Evolutionary conservation across 2,888 invertebrate genomes (phyloP).

Genomic region (Tipula lateralis): DNA sequence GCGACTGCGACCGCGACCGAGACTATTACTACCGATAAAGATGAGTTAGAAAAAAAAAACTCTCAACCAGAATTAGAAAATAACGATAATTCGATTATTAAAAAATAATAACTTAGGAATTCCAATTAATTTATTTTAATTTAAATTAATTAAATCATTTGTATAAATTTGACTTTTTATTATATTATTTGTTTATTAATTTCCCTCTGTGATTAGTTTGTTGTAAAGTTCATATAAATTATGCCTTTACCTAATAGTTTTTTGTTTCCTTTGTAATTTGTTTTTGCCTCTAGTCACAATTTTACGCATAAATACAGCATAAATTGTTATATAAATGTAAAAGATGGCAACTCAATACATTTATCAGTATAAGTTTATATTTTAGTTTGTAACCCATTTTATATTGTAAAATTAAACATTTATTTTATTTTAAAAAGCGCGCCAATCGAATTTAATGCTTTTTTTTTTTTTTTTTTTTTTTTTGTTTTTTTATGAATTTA

Average conservation of each 20-base stretch:
- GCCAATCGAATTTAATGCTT: too few species aligned
- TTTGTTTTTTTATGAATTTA: too few species aligned
- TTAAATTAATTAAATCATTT: neutral
- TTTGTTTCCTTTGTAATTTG: neutral
- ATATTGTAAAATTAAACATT: too few species aligned
- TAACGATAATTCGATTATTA: neutral
- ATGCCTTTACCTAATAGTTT: neutral
- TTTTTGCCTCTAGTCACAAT: neutral
- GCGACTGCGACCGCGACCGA: too few species aligned
- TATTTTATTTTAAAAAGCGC: too few species aligned
- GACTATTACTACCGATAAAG: neutral
- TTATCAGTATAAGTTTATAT: too few species aligned
- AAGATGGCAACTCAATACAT: neutral
- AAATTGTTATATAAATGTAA: neutral
- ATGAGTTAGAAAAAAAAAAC: neutral
- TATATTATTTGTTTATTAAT: neutral
- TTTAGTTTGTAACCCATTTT: too few species aligned
- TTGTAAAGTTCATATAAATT: neutral
- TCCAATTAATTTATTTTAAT: neutral
- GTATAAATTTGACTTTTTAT: neutral
- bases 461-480: too few species aligned
- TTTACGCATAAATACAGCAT: neutral
- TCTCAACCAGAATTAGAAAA: neutral
- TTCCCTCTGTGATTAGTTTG: neutral
- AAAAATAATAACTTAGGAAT: slow-evolving; percentile 3